Percentiles rank a stretch among this genome's conserved stretches.
These are phyloP conservation scores for Tolmerus cingulatus DNA, from an alignment of 2,888 invertebrate genomes.

Conservation along the genomic window DNA sequence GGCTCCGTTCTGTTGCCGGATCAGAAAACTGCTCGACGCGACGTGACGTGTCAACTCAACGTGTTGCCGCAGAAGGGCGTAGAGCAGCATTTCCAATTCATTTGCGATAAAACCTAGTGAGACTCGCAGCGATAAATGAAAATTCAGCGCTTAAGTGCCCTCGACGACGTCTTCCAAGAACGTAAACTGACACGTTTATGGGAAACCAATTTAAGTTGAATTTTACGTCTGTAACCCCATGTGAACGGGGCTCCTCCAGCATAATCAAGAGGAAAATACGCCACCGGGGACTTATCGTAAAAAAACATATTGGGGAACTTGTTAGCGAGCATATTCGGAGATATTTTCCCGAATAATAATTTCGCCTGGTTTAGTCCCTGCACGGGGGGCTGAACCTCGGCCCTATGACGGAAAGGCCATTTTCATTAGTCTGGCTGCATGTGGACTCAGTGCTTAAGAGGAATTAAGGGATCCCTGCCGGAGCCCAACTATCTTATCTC, in stretches of 20 bases:
- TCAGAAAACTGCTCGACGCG: not conserved
- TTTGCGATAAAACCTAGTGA: conserved; percentile 11
- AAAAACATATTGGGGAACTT: not conserved
- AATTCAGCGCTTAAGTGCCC: conserved; percentile 5
- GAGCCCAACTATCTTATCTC: not conserved
- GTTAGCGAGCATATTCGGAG: not conserved
- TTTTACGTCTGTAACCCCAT: conserved; percentile 1
- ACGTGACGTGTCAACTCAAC: conserved; percentile 21
- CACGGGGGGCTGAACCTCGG: not conserved
- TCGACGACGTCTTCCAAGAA: not conserved
- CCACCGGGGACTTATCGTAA: not conserved
- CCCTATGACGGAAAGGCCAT: not conserved
- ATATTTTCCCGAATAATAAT: not conserved
- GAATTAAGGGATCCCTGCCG: not conserved
- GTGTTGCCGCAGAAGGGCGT: not conserved
- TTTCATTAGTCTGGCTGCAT: conserved; percentile 1
- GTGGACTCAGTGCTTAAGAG: not conserved
- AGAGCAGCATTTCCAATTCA: conserved; percentile 25
- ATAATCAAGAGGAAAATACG: not conserved
- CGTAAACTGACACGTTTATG: conserved; percentile 19
- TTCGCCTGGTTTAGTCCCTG: not conserved
- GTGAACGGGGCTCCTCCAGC: not conserved
- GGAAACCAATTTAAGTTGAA: conserved; percentile 14
- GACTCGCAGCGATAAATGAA: conserved; percentile 20
- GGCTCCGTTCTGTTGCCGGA: not conserved